Conservation (phyloP, 2,113 vertebrate species). For the Stigmatopora nigra region DNA sequence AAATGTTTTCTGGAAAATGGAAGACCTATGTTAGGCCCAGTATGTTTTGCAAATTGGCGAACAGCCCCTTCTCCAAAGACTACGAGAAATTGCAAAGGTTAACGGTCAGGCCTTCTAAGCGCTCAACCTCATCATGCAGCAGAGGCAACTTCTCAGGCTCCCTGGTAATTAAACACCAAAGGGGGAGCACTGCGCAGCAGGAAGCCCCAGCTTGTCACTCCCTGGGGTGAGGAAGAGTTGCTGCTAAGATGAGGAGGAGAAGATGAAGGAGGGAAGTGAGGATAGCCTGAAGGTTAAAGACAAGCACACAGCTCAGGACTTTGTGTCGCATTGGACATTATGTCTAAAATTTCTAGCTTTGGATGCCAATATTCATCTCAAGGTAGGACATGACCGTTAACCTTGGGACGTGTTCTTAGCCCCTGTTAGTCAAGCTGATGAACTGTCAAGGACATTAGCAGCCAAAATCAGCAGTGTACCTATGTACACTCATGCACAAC, state of each 20-base stretch:
- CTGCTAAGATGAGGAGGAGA: slow-evolving; percentile 39
- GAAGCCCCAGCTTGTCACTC: slow-evolving; percentile 35
- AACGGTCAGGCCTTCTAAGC: not conserved
- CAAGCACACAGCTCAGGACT: slow-evolving; percentile 8
- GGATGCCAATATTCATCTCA: not conserved
- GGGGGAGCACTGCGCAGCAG: slow-evolving; percentile 42
- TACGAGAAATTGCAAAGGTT: not conserved
- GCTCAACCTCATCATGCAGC: slow-evolving; percentile 29
- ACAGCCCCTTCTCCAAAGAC: not conserved
- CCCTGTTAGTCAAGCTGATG: not conserved
- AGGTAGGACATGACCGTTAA: not conserved
- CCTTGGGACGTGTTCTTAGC: not conserved
- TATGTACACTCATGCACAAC: slow-evolving; percentile 63
- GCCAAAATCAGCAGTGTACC: slow-evolving; percentile 3
- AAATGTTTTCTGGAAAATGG: not conserved
- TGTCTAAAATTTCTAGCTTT: not conserved
- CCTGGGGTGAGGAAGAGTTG: slow-evolving; percentile 44
- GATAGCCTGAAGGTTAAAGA: slow-evolving; percentile 39
- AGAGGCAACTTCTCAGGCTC: slow-evolving; percentile 56
- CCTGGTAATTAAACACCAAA: slow-evolving; percentile 68
- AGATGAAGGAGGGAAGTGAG: slow-evolving; percentile 34
- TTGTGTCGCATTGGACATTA: not conserved
- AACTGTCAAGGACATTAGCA: not conserved
- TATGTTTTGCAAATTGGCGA: not conserved
- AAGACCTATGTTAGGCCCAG: not conserved